phyloP scores from a whole-genome alignment of 2,888 invertebrate species.

The Phortica okadai region DNA sequence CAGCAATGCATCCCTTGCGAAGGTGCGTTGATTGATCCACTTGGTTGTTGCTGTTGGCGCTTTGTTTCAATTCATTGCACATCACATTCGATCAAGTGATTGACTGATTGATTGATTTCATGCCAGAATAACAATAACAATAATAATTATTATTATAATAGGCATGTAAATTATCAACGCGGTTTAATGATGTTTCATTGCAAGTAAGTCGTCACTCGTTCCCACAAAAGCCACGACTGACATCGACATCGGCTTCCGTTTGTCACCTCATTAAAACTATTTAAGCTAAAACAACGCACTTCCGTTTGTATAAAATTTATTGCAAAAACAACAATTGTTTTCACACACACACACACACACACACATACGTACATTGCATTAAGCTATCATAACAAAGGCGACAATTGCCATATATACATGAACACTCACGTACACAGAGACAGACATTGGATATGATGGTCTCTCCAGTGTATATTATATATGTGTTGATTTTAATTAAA shows the following conservation, averaged over 20 bases:
- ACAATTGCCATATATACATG: background rate
- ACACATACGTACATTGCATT: background rate
- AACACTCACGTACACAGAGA: background rate
- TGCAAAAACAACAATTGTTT: slow-evolving; percentile 5
- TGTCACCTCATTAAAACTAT: slow-evolving; percentile 52
- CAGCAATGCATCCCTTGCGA: background rate
- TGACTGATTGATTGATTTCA: background rate
- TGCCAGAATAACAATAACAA: too few relatives aligned
- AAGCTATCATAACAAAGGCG: background rate
- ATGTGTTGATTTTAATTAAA: slow-evolving; percentile 27
- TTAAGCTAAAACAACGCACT: slow-evolving; percentile 27
- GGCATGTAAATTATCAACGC: background rate
- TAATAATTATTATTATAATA: too few relatives aligned
- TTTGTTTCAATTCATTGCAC: background rate
- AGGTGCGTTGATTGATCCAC: background rate
- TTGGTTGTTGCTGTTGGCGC: background rate
- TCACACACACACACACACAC: background rate
- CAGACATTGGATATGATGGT: background rate
- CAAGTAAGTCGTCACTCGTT: background rate
- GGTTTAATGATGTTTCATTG: background rate
- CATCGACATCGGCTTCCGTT: slow-evolving; percentile 29
- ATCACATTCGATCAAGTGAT: background rate
- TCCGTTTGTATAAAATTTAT: slow-evolving; percentile 60
- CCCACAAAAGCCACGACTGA: background rate
- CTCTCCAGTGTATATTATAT: background rate